Evolutionary conservation across 1,140 invertebrate species (phyloP), one percentile per base, ranked within the genome.

Genomic region (Centruroides sculpturatus): DNA sequence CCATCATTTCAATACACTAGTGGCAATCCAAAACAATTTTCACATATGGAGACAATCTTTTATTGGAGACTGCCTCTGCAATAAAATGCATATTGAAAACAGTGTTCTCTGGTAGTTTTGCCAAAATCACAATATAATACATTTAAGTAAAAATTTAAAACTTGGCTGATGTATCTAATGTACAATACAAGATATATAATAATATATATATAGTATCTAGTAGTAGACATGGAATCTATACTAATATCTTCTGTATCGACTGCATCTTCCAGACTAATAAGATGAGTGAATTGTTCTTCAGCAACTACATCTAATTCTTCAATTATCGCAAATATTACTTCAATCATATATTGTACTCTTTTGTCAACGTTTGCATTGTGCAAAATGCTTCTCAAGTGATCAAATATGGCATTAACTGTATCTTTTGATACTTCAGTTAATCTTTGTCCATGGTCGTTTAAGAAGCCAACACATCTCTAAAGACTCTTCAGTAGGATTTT

Each of bases 331-430:
- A 82, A 96, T 81, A 98, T 90, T 5, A 98, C 94, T 78, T 99
- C 97, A 68, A 99, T 95, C 95, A 99, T 99, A 70, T 99, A 99
- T 74, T 98, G 90, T 3, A 93, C 89, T 64, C 85, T 72, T 68
- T 88, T 87, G 68, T 98, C 92, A 34, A 99, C 77, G 62, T 88
- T 79, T 1, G 88, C 91, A 76, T 98, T 92, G 70, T 98, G 91
- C 11, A 99, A 76, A 72, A 98, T 91, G 66, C 90, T 88, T 57
- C 95, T 79, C 48, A 99, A 75, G 79, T 92, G 87, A 71, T 98
- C 93, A 78, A 98, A 98, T 64, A 99, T 92, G 4, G 90, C 91
- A 1, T 93, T 82, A 64, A 23, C 23, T 23, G 2, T 23, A 23
- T 0, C 92, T 93, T 74, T 88, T 0, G 89, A 88, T 0, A 98